Percentiles rank a stretch among this genome's conserved stretches.
Evolutionary conservation across 2,113 vertebrate genomes (phyloP).

Genomic region (Chauna torquata): DNA sequence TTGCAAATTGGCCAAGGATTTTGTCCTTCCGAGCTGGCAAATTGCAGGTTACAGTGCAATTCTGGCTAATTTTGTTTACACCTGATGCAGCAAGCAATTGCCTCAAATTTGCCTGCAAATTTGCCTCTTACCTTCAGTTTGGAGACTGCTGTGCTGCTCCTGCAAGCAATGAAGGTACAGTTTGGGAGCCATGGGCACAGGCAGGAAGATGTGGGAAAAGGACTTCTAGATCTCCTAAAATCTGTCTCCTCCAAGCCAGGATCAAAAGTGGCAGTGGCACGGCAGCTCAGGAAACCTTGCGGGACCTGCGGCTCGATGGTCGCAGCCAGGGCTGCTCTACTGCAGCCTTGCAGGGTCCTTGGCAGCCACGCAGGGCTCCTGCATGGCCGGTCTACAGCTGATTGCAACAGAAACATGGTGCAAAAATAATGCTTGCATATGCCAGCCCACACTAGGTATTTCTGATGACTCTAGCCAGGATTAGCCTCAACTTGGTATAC

Average conservation of each 20-base stretch:
- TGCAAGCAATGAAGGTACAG: fast-evolving
- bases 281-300: neutral
- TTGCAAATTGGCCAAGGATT: neutral
- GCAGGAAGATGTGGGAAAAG: neutral
- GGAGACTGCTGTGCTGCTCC: fast-evolving
- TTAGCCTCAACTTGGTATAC: fast-evolving
- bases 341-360: fast-evolving
- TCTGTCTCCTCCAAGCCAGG: neutral
- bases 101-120: too few species aligned
- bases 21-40: fast-evolving
- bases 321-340: neutral
- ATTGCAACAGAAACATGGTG: neutral
- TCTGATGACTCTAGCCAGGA: fast-evolving
- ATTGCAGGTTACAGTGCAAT: neutral
- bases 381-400: neutral
- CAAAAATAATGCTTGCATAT: neutral
- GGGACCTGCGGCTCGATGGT: fast-evolving
- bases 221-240: fast-evolving
- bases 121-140: fast-evolving
- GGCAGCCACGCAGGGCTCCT: neutral
- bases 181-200: neutral
- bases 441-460: fast-evolving
- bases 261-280: fast-evolving
- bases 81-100: neutral
- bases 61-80: neutral